Percentiles rank a stretch among this genome's conserved stretches.
Conservation (phyloP, 1,140 invertebrate genomes). For the Cyphomyrmex costatus region DNA sequence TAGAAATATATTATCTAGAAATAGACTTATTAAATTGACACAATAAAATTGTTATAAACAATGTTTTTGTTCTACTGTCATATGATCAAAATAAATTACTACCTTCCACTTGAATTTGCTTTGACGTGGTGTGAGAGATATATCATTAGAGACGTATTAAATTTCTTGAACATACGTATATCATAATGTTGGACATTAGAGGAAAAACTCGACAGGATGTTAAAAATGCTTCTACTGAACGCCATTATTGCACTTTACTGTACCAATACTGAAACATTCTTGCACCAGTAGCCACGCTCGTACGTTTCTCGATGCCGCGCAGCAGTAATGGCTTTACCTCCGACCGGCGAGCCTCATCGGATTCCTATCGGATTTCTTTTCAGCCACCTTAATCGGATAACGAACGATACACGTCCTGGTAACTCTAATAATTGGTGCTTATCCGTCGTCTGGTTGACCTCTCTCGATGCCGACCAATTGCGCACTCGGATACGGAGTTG, state of each 20-base stretch:
- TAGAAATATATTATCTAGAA: background rate
- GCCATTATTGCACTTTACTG: slow-evolving; percentile 51
- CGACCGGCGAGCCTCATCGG: slow-evolving; percentile 67
- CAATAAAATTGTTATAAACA: background rate
- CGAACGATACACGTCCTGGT: slow-evolving; percentile 79
- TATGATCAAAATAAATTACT: background rate
- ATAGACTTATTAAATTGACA: background rate
- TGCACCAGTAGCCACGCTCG: slow-evolving; percentile 41
- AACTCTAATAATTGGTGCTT: slow-evolving; percentile 83
- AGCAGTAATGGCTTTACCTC: slow-evolving; percentile 77
- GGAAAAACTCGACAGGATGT: slow-evolving; percentile 52
- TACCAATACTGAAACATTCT: slow-evolving; percentile 51
- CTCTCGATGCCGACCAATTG: slow-evolving; percentile 61
- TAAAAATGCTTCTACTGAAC: slow-evolving; percentile 50
- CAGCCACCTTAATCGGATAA: slow-evolving; percentile 79
- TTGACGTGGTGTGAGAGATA: background rate
- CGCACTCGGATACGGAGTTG: slow-evolving; percentile 16
- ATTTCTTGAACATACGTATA: slow-evolving; percentile 12
- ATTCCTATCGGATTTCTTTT: slow-evolving; percentile 83
- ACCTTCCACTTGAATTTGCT: background rate
- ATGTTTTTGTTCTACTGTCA: background rate
- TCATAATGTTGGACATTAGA: background rate
- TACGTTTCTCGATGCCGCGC: slow-evolving; percentile 47
- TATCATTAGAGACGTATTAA: slow-evolving; percentile 20
- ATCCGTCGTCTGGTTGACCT: slow-evolving; percentile 75